phyloP scores from a whole-genome alignment of 2,888 invertebrate species.

The Aquatica leii region DNA sequence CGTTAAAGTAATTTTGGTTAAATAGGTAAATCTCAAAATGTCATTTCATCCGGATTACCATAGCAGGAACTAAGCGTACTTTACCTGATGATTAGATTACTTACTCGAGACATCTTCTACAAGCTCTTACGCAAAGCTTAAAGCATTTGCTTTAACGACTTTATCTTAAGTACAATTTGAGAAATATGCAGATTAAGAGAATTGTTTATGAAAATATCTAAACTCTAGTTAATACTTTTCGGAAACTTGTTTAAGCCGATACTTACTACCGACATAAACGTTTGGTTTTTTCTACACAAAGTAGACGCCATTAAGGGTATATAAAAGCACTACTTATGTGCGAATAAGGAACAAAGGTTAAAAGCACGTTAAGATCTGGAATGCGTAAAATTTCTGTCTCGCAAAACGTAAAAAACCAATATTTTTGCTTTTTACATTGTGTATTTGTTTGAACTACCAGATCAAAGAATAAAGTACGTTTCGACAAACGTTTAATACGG shows the following conservation, averaged over 20 bases:
- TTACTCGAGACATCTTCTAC: slow-evolving; percentile 23
- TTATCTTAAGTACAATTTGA: slow-evolving; percentile 22
- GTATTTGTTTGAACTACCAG: slow-evolving; percentile 18
- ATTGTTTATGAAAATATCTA: slow-evolving; percentile 24
- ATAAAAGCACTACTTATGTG: slow-evolving; percentile 10
- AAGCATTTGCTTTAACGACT: slow-evolving; percentile 25
- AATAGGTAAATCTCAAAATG: slow-evolving; percentile 29
- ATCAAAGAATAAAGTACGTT: slow-evolving; percentile 14
- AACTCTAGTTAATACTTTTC: slow-evolving; percentile 3
- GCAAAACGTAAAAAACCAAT: slow-evolving; percentile 16
- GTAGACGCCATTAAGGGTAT: not conserved
- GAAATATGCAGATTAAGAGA: slow-evolving; percentile 26
- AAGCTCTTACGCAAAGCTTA: slow-evolving; percentile 14
- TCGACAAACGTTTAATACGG: no score
- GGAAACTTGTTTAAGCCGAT: not conserved
- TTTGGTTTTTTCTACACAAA: not conserved
- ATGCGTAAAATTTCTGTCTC: slow-evolving; percentile 24
- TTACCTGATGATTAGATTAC: slow-evolving; percentile 33
- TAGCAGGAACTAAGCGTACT: slow-evolving; percentile 26
- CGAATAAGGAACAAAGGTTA: slow-evolving; percentile 12
- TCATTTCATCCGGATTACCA: slow-evolving; percentile 29
- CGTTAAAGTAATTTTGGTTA: slow-evolving; percentile 26
- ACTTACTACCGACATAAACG: no score
- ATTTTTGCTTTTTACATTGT: slow-evolving; percentile 19
- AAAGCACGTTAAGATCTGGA: slow-evolving; percentile 21